phyloP scores from a whole-genome alignment of 2,797 vertebrate species.

The Acrossocheilus fasciatus region DNA sequence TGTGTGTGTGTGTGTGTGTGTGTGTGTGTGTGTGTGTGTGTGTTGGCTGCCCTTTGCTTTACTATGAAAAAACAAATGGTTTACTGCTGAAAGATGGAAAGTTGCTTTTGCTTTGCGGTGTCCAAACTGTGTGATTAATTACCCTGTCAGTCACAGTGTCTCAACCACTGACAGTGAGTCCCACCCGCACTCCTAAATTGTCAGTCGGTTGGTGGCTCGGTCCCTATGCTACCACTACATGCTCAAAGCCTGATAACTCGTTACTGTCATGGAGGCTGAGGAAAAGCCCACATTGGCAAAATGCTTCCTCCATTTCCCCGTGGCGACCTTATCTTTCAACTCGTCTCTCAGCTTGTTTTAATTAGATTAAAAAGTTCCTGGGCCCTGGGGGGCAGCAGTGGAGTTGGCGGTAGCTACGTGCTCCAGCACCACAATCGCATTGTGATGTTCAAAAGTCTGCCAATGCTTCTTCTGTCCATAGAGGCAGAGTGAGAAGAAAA shows the following conservation, averaged over 20 bases:
- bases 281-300: slow-evolving; percentile 45
- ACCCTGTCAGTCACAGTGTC: slow-evolving; percentile 65
- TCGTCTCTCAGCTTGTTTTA: slow-evolving; percentile 72
- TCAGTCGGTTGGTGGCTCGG: slow-evolving; percentile 66
- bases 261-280: slow-evolving; percentile 60
- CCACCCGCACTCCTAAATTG: slow-evolving; percentile 59
- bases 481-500: neutral
- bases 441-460: slow-evolving; percentile 58
- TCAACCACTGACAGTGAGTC: slow-evolving; percentile 66
- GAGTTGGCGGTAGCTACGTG: slow-evolving; percentile 54
- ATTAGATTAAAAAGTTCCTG: slow-evolving; percentile 76
- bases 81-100: slow-evolving; percentile 25
- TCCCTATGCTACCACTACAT: slow-evolving; percentile 56
- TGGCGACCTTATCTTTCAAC: slow-evolving; percentile 71
- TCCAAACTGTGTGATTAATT: slow-evolving; percentile 68
- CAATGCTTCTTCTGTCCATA: slow-evolving; percentile 55
- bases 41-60: neutral
- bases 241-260: slow-evolving; percentile 68
- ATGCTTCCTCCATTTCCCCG: slow-evolving; percentile 45
- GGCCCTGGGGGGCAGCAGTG: slow-evolving; percentile 42
- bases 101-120: slow-evolving; percentile 25
- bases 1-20: too few relatives aligned
- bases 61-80: neutral
- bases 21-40: too few relatives aligned
- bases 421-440: slow-evolving; percentile 46